Percentiles rank a stretch among this genome's conserved stretches.
phyloP scores from a whole-genome alignment of 2,888 invertebrate species.

The Melinaea marsaeus region DNA sequence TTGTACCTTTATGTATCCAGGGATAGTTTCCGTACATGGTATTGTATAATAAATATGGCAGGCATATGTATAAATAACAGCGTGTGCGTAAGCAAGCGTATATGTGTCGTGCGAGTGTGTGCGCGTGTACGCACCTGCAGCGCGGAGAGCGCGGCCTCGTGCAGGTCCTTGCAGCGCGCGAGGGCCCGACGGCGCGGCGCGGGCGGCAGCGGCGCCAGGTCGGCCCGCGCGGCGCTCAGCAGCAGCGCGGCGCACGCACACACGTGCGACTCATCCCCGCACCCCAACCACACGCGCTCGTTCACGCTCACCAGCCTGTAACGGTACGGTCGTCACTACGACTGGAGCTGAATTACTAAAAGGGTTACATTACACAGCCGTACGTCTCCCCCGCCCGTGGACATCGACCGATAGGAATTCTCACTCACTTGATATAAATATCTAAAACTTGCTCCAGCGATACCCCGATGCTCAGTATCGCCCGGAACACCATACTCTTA shows the following conservation, averaged over 20 bases:
- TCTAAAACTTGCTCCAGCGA: conserved; percentile 87
- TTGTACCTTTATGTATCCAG: no score
- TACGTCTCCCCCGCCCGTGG: no score
- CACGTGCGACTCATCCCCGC: conserved; percentile 91
- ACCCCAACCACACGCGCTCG: conserved; percentile 91
- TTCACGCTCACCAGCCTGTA: conserved; percentile 85
- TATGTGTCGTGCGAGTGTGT: background rate
- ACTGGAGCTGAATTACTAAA: no score
- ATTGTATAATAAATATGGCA: no score
- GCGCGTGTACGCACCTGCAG: conserved; percentile 49
- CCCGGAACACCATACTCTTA: conserved; percentile 85
- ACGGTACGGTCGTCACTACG: no score
- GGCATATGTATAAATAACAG: background rate
- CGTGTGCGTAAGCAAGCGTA: background rate
- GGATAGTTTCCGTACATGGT: no score
- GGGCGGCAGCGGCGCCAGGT: conserved; percentile 81
- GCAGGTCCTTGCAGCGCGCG: conserved; percentile 66
- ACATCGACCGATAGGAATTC: no score
- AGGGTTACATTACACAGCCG: no score
- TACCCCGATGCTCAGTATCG: conserved; percentile 86
- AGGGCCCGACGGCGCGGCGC: conserved; percentile 62
- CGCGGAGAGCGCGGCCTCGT: conserved; percentile 65
- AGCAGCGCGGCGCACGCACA: conserved; percentile 86
- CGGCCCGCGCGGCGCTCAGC: conserved; percentile 83
- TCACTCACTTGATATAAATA: conserved; percentile 86